These are phyloP conservation scores for Cryptus armator DNA, from an alignment of 2,888 invertebrate species.

Conservation along the genomic window DNA sequence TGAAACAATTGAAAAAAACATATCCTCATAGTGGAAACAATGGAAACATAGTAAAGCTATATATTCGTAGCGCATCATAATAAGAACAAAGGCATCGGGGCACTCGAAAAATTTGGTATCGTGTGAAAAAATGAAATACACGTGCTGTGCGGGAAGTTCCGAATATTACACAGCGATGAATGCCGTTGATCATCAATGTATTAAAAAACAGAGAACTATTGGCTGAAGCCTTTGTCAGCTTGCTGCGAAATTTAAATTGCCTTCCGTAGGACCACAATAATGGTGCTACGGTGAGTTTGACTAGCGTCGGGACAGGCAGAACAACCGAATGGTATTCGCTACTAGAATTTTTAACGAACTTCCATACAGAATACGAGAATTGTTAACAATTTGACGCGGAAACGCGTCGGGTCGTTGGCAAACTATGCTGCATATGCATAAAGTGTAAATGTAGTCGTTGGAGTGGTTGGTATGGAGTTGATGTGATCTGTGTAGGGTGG, in stretches of 20 bases:
- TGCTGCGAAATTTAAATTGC: too few species aligned
- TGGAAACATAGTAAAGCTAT: too few species aligned
- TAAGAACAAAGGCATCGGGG: too few species aligned
- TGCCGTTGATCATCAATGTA: neutral
- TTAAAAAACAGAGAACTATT: too few species aligned
- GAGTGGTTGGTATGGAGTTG: neutral
- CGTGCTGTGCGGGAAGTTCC: too few species aligned
- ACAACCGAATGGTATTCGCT: conserved; percentile 5
- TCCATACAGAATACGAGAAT: neutral
- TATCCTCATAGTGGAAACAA: too few species aligned
- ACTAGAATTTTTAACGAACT: conserved; percentile 51
- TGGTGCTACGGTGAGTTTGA: conserved; percentile 2
- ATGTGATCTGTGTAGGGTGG: neutral
- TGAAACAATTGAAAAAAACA: conserved; percentile 74
- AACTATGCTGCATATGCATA: neutral
- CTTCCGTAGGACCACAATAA: too few species aligned
- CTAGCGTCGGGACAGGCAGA: conserved; percentile 12
- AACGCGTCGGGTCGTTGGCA: conserved; percentile 10
- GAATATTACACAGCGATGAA: too few species aligned
- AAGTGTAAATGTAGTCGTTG: neutral
- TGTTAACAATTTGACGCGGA: conserved; percentile 35
- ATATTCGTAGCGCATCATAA: too few species aligned
- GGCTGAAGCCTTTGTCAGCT: too few species aligned
- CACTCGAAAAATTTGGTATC: too few species aligned
- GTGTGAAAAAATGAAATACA: too few species aligned